A percentile compares a stretch with the other conserved stretches of the same genome.
phyloP scores from a whole-genome alignment of 2,797 vertebrate species.

The Zenarchopterus dispar region DNA sequence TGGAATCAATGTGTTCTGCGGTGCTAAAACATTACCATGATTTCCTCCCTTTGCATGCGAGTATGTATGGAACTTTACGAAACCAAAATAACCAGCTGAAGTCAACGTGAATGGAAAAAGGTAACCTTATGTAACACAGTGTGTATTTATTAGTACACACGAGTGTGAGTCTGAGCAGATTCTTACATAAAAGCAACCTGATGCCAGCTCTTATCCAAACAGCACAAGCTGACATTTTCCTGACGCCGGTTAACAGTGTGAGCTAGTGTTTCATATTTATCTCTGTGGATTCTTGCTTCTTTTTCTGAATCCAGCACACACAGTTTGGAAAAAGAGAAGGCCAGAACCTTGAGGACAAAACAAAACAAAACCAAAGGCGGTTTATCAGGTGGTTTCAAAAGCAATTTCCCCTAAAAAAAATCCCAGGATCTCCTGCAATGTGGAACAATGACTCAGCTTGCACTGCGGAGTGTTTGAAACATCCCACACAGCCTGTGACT shows the following conservation, averaged over 20 bases:
- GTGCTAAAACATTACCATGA: conserved; percentile 10
- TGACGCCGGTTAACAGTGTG: neutral
- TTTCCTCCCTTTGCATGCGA: conserved; percentile 11
- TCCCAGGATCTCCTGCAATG: conserved; percentile 58
- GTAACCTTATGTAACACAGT: conserved; percentile 44
- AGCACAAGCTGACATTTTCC: conserved; percentile 12
- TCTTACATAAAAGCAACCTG: conserved; percentile 56
- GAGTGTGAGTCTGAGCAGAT: conserved; percentile 22
- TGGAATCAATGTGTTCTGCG: conserved; percentile 40
- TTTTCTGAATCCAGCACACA: conserved; percentile 7
- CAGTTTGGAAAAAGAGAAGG: conserved; percentile 7
- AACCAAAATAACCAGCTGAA: conserved; percentile 8
- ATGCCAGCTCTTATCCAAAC: conserved; percentile 28
- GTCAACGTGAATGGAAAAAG: conserved; percentile 6
- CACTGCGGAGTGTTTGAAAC: conserved; percentile 51
- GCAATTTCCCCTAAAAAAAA: conserved; percentile 26
- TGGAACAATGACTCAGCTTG: conserved; percentile 72
- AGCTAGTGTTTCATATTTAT: too few relatives aligned
- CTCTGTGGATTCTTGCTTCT: neutral
- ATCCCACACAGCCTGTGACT: conserved; percentile 64
- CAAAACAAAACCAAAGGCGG: neutral
- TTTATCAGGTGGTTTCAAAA: conserved; percentile 11
- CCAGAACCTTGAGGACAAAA: neutral
- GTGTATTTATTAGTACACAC: conserved; percentile 24
- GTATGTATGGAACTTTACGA: conserved; percentile 8